Percentiles rank a stretch among this genome's conserved stretches.
Conservation (phyloP, 2,888 invertebrate species). For the Lasioglossum lativentre region DNA sequence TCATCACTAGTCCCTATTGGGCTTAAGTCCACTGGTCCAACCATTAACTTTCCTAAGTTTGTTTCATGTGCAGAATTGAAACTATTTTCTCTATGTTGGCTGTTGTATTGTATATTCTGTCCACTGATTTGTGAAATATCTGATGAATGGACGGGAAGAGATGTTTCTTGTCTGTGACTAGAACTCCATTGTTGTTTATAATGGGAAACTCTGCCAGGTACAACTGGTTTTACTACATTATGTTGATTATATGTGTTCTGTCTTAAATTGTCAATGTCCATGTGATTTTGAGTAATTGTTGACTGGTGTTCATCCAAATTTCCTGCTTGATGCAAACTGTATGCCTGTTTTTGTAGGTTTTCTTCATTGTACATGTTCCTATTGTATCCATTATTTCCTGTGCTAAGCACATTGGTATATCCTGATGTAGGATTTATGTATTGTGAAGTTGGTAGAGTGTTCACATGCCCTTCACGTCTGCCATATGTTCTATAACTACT, state of each 20-base stretch:
- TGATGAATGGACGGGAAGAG: conserved; percentile 16
- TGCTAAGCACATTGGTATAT: conserved; percentile 30
- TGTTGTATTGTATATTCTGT: conserved; percentile 12
- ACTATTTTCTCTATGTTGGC: conserved; percentile 29
- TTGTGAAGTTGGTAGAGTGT: conserved; percentile 37
- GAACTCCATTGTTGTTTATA: conserved; percentile 72
- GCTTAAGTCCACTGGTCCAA: conserved; percentile 54
- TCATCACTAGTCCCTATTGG: conserved; percentile 60
- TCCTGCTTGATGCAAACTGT: conserved; percentile 30
- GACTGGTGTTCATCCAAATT: conserved; percentile 39
- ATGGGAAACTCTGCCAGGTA: conserved; percentile 39
- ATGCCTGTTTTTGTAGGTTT: conserved; percentile 22
- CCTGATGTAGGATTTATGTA: conserved; percentile 40
- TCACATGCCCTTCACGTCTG: conserved; percentile 38
- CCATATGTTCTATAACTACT: conserved; percentile 49
- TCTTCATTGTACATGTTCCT: conserved; percentile 15
- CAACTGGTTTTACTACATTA: conserved; percentile 17
- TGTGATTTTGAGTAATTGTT: conserved; percentile 36
- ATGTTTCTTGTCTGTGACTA: conserved; percentile 52
- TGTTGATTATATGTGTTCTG: conserved; percentile 49
- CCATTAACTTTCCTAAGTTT: conserved; percentile 45
- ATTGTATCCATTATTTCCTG: conserved; percentile 34
- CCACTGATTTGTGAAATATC: conserved; percentile 18
- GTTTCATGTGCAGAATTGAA: conserved; percentile 42
- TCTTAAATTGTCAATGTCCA: conserved; percentile 25